Conservation (phyloP, 2,888 invertebrate genomes). For the Disparrhopalites patrizii region DNA sequence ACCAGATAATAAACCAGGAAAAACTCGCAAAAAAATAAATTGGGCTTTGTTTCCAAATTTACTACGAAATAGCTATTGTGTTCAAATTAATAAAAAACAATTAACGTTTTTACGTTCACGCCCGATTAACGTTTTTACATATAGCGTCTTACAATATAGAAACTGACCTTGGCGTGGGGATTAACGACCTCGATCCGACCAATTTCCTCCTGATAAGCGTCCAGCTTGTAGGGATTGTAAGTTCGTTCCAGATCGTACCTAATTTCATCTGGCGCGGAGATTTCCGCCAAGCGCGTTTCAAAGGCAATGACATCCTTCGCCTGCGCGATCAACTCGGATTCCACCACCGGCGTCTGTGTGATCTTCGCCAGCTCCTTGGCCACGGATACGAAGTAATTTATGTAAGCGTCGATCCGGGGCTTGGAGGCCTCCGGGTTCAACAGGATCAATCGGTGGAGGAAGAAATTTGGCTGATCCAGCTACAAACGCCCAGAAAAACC, state of each 20-base stretch:
- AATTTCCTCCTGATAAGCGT: constrained; percentile 33
- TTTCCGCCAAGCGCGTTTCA: constrained; percentile 37
- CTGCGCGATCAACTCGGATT: constrained; percentile 16
- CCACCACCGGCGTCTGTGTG: constrained; percentile 9
- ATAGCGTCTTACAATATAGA: too few species aligned
- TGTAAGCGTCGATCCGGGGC: constrained; percentile 33
- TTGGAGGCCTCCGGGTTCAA: constrained; percentile 12
- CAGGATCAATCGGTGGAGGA: constrained; percentile 15
- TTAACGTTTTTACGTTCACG: too few species aligned
- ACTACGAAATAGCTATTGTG: too few species aligned
- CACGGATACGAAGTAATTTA: constrained; percentile 32
- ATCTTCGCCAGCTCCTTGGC: constrained; percentile 28
- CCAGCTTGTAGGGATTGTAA: constrained; percentile 37
- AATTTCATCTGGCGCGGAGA: constrained; percentile 38
- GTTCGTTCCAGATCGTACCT: constrained; percentile 36
- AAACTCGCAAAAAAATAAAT: too few species aligned
- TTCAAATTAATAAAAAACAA: too few species aligned
- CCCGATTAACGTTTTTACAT: too few species aligned
- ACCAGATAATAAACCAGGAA: too few species aligned
- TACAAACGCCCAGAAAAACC: too few species aligned
- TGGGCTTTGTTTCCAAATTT: too few species aligned
- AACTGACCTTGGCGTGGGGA: not conserved
- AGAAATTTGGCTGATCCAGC: constrained; percentile 27
- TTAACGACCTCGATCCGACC: constrained; percentile 20
- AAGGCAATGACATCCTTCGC: constrained; percentile 37